Percentiles rank a stretch among this genome's conserved stretches.
These are phyloP conservation scores for Pseudomyrmex dendroicus DNA, from an alignment of 1,140 invertebrate species.

Conservation along the genomic window DNA sequence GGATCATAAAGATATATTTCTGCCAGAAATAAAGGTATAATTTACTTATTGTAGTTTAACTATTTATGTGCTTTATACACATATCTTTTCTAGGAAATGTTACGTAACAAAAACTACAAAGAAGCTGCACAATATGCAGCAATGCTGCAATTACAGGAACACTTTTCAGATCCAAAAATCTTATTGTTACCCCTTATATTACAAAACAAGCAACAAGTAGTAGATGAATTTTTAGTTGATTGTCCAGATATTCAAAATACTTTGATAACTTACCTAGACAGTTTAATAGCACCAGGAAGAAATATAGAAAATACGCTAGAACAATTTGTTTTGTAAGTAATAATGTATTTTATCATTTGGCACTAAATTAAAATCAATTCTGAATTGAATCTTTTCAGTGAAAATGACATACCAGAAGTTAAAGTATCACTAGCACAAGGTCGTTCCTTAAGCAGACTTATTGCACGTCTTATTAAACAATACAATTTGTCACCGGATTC, in stretches of 20 bases:
- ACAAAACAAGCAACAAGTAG: constrained; percentile 89
- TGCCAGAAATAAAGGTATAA: constrained; percentile 83
- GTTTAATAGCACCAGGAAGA: constrained; percentile 83
- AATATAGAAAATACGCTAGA: constrained; percentile 81
- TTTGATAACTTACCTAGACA: constrained; percentile 88
- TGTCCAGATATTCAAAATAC: constrained; percentile 86
- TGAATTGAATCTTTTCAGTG: constrained; percentile 76
- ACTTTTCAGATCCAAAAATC: constrained; percentile 87
- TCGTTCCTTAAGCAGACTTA: constrained; percentile 87
- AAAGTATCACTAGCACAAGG: constrained; percentile 86
- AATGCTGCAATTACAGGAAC: constrained; percentile 87
- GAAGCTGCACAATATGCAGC: constrained; percentile 89
- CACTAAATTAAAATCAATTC: constrained; percentile 4
- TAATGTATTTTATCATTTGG: constrained; percentile 7
- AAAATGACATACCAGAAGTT: constrained; percentile 86
- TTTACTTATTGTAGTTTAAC: constrained; percentile 9
- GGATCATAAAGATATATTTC: constrained; percentile 84
- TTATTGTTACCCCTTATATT: constrained; percentile 90
- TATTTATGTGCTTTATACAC: constrained; percentile 19
- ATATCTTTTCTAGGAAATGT: constrained; percentile 80
- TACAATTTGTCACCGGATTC: constrained; percentile 87
- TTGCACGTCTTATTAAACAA: constrained; percentile 87
- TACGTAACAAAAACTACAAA: constrained; percentile 86
- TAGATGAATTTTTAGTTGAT: constrained; percentile 88
- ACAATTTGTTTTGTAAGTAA: constrained; percentile 81